Evolutionary conservation across 2,797 vertebrate genomes (phyloP), one percentile per base, ranked within the genome.

Genomic region (Decapterus maruadsi): DNA sequence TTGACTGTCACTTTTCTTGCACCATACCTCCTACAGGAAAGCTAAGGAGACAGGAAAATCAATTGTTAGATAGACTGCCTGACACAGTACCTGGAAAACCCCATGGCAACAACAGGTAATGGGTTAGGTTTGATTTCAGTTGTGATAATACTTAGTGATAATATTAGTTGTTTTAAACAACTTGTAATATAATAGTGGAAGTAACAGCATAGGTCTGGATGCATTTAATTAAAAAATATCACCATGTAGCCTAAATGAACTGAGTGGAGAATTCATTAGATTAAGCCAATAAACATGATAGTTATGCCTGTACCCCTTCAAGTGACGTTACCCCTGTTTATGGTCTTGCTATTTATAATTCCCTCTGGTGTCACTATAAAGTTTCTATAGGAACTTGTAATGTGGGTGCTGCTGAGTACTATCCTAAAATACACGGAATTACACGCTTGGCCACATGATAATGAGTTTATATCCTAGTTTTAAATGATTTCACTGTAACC

Each of bases 331-430:
- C 34, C 68, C 72, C 69, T 75, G 77, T 59, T 84, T 85, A 72
- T 82, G 78, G 83, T 13, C 40, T 22, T 62, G 72, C 73, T 81
- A 86, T 83, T 86, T 70, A 87, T 87, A 88, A 75, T 69, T 59
- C 16, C 46, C 48, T 13, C 29, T 51, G 72, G 43, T 61, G 71
- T 67, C 68, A 46, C n/a, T 43, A 19, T 60, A 67, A 26, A 36
- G 19, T 40, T 45, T 31, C 69, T 80, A 66, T 60, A 77, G 56
- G 31, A 72, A 36, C 55, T 12, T 38, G 4, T 13, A 3, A 40
- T 60, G 20, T 2, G 29, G 38, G 14, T 8, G 40, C 3, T 70
- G 31, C 3, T 70, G 31, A 20, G 51, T 0, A 13, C 14, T 11
- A 8, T 22, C 53, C 29, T 71, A 11, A 69, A 55, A 77, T 31